phyloP scores from a whole-genome alignment of 2,888 invertebrate species.

The Drosophila nigricruria region DNA sequence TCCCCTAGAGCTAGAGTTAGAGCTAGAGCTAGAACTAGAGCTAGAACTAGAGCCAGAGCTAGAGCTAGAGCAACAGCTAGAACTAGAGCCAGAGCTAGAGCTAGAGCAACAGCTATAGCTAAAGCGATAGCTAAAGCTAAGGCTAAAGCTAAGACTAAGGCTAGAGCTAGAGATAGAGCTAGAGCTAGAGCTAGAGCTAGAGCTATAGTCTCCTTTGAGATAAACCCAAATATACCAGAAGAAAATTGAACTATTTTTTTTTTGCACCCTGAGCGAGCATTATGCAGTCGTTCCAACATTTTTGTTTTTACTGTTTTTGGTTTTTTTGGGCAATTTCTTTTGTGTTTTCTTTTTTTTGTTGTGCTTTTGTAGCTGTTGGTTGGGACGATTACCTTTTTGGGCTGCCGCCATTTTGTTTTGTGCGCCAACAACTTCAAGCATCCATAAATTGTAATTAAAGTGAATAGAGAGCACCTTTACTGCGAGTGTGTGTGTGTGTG shows the following conservation, averaged over 20 bases:
- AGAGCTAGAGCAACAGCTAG: not conserved
- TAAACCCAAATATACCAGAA: not conserved
- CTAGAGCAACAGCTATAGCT: too few relatives aligned
- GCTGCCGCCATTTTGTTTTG: conserved; percentile 56
- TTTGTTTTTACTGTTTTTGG: conserved; percentile 20
- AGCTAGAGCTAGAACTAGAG: not conserved
- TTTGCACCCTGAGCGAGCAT: not conserved
- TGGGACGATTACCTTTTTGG: conserved; percentile 53
- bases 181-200: not conserved
- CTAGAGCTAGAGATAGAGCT: not conserved
- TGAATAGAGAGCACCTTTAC: conserved; percentile 35
- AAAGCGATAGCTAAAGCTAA: not conserved
- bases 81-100: not conserved
- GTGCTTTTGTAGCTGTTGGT: conserved; percentile 32
- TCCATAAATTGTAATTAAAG: conserved; percentile 76
- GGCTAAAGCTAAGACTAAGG: not conserved
- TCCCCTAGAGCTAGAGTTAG: not conserved
- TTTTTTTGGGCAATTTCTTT: conserved; percentile 4
- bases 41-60: too few relatives aligned
- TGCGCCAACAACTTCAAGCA: conserved; percentile 60
- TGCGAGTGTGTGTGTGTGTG: conserved; percentile 7
- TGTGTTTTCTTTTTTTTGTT: conserved; percentile 13
- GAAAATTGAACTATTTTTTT: not conserved
- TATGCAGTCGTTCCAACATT: not conserved
- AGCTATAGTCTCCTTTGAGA: not conserved